These are phyloP conservation scores for Heterocephalus glaber DNA, from an alignment of 2,113 vertebrate genomes.

Conservation along the genomic window DNA sequence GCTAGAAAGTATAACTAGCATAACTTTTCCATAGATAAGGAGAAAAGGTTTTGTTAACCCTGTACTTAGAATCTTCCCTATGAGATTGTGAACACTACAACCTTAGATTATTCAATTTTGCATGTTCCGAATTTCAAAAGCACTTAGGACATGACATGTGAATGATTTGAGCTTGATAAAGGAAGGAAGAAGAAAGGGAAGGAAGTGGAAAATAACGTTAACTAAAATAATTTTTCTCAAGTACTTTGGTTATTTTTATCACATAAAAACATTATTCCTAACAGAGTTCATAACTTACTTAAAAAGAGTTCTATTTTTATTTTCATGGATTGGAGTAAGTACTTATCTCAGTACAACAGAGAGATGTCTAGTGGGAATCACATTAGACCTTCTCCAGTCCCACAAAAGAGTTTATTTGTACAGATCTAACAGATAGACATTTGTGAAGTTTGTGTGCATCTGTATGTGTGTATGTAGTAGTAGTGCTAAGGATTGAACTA, in stretches of 20 bases:
- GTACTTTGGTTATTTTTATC: slow-evolving; percentile 21
- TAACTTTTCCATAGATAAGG: background rate
- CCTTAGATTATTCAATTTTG: background rate
- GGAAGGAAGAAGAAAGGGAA: background rate
- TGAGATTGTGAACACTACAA: background rate
- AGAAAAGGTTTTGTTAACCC: background rate
- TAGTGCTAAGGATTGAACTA: background rate
- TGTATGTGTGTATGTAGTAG: background rate
- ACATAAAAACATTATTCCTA: background rate
- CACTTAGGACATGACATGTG: background rate
- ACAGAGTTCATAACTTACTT: background rate
- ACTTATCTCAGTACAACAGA: background rate
- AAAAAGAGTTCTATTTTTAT: background rate
- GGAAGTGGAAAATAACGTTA: background rate
- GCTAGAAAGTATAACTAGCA: background rate
- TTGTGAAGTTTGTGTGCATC: background rate
- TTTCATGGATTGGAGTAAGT: background rate
- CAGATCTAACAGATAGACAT: background rate
- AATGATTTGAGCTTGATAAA: background rate
- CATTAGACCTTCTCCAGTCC: background rate
- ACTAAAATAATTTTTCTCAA: background rate
- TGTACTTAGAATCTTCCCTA: background rate
- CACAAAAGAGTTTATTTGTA: background rate
- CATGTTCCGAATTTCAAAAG: background rate
- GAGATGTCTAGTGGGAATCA: background rate